Evolutionary conservation across 2,797 vertebrate genomes (phyloP), one percentile per base, ranked within the genome.

Genomic region (Cyclopterus lumpus): DNA sequence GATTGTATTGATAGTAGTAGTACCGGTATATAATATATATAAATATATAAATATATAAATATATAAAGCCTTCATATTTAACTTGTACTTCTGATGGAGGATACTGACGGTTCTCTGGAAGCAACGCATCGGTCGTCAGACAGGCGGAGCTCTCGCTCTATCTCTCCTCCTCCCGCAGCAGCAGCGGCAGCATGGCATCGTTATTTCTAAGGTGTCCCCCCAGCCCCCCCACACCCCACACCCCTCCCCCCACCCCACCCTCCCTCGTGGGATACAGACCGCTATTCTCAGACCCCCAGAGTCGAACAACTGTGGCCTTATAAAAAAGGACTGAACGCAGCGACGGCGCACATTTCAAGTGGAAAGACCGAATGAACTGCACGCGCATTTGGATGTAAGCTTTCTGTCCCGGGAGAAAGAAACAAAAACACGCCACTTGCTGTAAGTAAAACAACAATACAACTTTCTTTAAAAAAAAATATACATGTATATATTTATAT

Each of bases 111-210:
- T 3, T 15, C 30, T 54, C 22, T 63, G 26, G 67, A 11, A 7
- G 75, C 66, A 73, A 0, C 55, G 24, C 84, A 1, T 18, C 63
- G 1, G 3, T 63, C 34, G 53, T 6, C 83, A 7, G 78, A 77
- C 80, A 95, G 94, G 92, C 12, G 93, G 93, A 69, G 93, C 94
- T 87, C 85, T 81, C 71, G 87, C n/a, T 74, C 84, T 69, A 64
- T 32, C 28, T 28, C 26, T 28, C 26, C 36, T 5, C 5, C 57
- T 77, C 58, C n/a, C 49, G 3, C 57, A 20, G 7, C 71, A 30
- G 55, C 44, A 16, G 26, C 87, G 71, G 71, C 67, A 53, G 71
- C 82, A 40, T 64, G 58, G 54, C 65, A 68, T 38, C 70, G 60
- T 85, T 86, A 83, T 86, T 86, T 86, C 69, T 58, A 66, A 73